Conservation (phyloP, 2,797 vertebrate species). For the Hypotaenidia okinawae region DNA sequence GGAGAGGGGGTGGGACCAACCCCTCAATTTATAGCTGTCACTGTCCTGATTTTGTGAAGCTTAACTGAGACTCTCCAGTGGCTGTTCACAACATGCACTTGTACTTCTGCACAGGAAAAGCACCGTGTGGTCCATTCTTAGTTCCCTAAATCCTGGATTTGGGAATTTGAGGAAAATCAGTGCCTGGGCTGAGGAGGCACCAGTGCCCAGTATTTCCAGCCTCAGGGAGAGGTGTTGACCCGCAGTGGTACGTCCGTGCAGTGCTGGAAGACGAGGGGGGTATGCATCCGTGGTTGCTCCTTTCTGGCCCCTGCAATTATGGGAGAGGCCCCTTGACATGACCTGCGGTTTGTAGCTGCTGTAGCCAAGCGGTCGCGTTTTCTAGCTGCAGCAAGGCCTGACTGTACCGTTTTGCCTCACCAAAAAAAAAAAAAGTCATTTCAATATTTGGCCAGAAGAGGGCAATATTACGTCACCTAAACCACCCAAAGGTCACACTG, state of each 20-base stretch:
- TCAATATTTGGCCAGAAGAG: neutral
- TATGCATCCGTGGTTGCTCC: neutral
- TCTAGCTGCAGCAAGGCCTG: rapidly evolving
- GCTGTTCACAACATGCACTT: neutral
- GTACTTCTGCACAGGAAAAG: neutral
- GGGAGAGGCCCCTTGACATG: rapidly evolving
- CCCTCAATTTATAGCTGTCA: neutral
- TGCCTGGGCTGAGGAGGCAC: too few species aligned
- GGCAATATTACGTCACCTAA: neutral
- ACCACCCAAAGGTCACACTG: rapidly evolving
- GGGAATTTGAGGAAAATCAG: neutral
- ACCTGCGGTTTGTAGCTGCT: rapidly evolving
- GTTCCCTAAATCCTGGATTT: neutral
- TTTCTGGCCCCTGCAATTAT: neutral
- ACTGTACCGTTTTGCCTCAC: rapidly evolving
- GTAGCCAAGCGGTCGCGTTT: rapidly evolving
- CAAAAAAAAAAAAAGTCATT: neutral
- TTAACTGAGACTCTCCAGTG: neutral
- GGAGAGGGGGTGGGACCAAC: neutral
- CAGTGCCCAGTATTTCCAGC: rapidly evolving
- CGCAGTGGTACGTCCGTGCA: rapidly evolving
- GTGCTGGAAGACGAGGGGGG: rapidly evolving
- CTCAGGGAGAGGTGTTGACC: rapidly evolving
- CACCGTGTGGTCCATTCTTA: rapidly evolving
- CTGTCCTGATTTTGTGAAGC: neutral